phyloP scores from a whole-genome alignment of 2,888 invertebrate genomes.

The Pecten maximus region DNA sequence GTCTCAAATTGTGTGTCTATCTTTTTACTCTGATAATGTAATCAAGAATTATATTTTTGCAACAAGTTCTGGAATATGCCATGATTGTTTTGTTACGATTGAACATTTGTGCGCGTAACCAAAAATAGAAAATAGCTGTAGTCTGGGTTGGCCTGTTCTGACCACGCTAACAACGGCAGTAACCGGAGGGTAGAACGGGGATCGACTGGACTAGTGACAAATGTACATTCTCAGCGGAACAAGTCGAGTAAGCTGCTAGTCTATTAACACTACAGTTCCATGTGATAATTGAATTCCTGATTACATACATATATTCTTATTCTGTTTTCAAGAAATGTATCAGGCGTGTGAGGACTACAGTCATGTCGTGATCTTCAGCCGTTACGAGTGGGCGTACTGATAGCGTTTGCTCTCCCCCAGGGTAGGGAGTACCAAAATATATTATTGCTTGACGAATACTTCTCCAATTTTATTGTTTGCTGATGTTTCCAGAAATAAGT shows the following conservation, averaged over 20 bases:
- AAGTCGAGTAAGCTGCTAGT: not conserved
- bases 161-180: not conserved
- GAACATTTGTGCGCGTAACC: not conserved
- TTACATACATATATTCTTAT: conserved; percentile 1
- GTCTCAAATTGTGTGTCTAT: not conserved
- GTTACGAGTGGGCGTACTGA: not conserved
- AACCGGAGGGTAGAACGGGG: not conserved
- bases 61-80: not conserved
- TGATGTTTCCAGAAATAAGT: not conserved
- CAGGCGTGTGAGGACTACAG: not conserved
- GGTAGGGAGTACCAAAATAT: not conserved
- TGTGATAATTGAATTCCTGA: not conserved
- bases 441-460: not conserved
- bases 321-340: not conserved
- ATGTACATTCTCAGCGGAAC: not conserved
- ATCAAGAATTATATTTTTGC: conserved; percentile 31
- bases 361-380: not conserved
- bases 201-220: not conserved
- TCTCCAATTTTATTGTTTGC: not conserved
- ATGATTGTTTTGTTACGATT: not conserved
- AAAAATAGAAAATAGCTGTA: not conserved
- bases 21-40: not conserved
- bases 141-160: not conserved
- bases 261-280: not conserved
- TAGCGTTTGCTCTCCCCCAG: not conserved